Evolutionary conservation across 2,888 invertebrate genomes (phyloP), one percentile per base, ranked within the genome.

Genomic region (Erebia epiphron): DNA sequence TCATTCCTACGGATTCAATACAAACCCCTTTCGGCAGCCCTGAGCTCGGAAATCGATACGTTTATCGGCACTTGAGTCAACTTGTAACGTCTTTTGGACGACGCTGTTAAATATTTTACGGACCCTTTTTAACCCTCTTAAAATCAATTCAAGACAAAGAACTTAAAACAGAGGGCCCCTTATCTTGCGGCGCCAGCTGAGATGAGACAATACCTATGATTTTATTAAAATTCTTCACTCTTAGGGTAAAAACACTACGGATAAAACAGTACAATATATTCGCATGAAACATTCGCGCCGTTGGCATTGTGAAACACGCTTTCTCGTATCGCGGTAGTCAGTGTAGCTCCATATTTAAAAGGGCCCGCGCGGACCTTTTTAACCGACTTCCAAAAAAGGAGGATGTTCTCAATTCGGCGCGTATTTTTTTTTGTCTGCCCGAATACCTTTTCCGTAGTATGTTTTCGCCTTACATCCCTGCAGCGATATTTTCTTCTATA

Each of bases 71-170:
- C 76, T 71, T 70, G 75, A 72, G 75, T 75, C 77, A 82, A 79
- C 82, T 83, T 80, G 79, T 80, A 80, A 79, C 82, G 76, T 78
- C 78, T 77, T 76, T 75, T 79, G 78, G 67, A 49, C 67, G 78
- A 76, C 78, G 80, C 79, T 80, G 83, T 83, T 86, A 85, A 86
- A 87, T 86, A 88, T 89, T 88, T 88, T 85, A 89, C 83, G 78
- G 82, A 75, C 78, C 80, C 79, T 79, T 78, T 54, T 67, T 67
- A 67, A 67, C 82, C 65, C 61, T 65, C 79, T 77, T 82, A 81
- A 89, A 88, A 88, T 90, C 87, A 86, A 90, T 90, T 89, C 85
- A 83, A 86, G 83, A 84, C 84, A 82, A 83, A 82, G 75, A 84
- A 86, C 83, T 87, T 84, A 66, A 83, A 86, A 85, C 83, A 85